Evolutionary conservation across 37 sponge, comb jelly and placozoan species (phyloP).

Genomic region (Cliona cf. orientalis): DNA sequence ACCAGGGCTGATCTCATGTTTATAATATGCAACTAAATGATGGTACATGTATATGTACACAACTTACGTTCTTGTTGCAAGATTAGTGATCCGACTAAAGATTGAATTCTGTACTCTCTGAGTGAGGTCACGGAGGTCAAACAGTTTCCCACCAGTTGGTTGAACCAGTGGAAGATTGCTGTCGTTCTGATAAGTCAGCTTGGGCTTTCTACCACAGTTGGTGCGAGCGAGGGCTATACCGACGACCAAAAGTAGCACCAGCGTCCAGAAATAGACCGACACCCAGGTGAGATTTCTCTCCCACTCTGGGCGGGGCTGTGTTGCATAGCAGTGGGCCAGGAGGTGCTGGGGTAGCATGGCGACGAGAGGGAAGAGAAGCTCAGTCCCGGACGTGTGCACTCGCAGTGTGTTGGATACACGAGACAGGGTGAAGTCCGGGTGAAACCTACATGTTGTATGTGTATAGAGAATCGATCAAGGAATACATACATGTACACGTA

Average conservation of each 20-base stretch:
- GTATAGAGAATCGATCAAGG: too few relatives aligned
- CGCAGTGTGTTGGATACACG: conserved; percentile 55
- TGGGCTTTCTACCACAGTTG: conserved; percentile 9
- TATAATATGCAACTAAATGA: too few relatives aligned
- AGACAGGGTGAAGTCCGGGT: conserved; percentile 82
- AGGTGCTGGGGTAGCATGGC: conserved; percentile 81
- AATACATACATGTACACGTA: too few relatives aligned
- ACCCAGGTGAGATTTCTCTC: conserved; percentile 50
- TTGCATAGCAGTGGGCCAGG: conserved; percentile 60
- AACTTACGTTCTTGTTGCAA: not conserved
- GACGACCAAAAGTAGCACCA: conserved; percentile 28
- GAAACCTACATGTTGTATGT: conserved; percentile 63
- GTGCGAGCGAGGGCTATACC: conserved; percentile 43
- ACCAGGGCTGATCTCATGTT: too few relatives aligned
- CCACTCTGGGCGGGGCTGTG: conserved; percentile 67
- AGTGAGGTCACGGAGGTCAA: conserved; percentile 38
- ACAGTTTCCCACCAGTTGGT: conserved; percentile 53
- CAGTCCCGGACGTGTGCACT: conserved; percentile 49
- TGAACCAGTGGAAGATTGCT: conserved; percentile 1
- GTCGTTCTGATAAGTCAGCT: conserved; percentile 5
- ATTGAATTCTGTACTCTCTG: conserved; percentile 11
- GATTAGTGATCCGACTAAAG: not conserved
- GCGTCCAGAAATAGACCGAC: conserved; percentile 39
- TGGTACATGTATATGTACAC: too few relatives aligned
- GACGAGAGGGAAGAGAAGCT: conserved; percentile 60